A percentile compares a stretch with the other conserved stretches of the same genome.
Conservation (phyloP, 2,797 vertebrate genomes). For the Natrix natrix region DNA sequence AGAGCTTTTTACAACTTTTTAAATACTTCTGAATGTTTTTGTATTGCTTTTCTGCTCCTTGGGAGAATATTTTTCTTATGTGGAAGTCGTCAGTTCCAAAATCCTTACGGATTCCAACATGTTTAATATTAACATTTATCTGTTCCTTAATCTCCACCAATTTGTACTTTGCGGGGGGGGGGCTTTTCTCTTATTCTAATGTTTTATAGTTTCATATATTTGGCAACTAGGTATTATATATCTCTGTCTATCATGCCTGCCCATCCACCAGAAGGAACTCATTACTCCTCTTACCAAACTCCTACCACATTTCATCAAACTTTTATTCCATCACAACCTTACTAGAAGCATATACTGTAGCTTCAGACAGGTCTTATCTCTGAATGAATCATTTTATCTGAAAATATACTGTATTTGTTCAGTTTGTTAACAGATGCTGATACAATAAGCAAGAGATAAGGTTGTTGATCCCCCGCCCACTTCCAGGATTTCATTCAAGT, state of each 20-base stretch:
- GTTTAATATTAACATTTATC: background rate
- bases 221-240: background rate
- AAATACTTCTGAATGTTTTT: background rate
- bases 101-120: background rate
- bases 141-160: background rate
- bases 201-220: background rate
- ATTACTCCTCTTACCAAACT: background rate
- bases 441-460: slow-evolving; percentile 7
- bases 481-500: background rate
- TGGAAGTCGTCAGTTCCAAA: background rate
- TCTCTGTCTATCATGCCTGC: background rate
- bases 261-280: background rate
- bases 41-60: background rate
- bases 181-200: background rate
- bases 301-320: background rate
- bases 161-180: background rate
- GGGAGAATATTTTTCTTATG: background rate
- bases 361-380: background rate
- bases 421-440: slow-evolving; percentile 10
- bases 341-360: background rate
- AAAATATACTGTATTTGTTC: background rate
- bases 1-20: background rate
- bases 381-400: slow-evolving; percentile 20
- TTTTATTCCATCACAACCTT: background rate
- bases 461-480: background rate